A percentile compares a stretch with the other conserved stretches of the same genome.
Conservation (phyloP, 2,888 invertebrate genomes). For the Lymantria monacha region DNA sequence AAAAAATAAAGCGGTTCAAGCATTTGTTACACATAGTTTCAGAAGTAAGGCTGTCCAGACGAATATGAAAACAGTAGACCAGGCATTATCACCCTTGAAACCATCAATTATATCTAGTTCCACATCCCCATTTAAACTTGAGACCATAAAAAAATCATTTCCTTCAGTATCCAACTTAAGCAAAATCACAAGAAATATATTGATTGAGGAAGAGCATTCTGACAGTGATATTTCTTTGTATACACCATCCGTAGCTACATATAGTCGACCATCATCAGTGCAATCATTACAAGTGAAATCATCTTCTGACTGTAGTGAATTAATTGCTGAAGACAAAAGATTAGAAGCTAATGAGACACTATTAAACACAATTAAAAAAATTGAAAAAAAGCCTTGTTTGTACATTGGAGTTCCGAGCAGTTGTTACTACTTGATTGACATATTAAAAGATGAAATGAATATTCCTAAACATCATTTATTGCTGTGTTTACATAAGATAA, state of each 20-base stretch:
- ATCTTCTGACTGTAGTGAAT: too few relatives aligned
- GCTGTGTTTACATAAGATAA: conserved; percentile 14
- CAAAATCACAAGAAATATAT: conserved; percentile 1
- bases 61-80: not conserved
- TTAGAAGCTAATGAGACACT: too few relatives aligned
- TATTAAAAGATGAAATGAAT: conserved; percentile 4
- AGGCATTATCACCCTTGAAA: conserved; percentile 2
- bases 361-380: conserved; percentile 11
- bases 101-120: conserved; percentile 16
- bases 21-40: too few relatives aligned
- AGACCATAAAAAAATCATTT: conserved; percentile 42
- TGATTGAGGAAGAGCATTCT: conserved; percentile 4
- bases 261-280: too few relatives aligned
- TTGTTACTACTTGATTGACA: conserved; percentile 8
- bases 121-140: conserved; percentile 14
- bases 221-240: too few relatives aligned
- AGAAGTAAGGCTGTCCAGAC: too few relatives aligned
- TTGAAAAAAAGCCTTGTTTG: conserved; percentile 12
- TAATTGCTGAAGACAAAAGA: too few relatives aligned
- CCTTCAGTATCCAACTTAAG: conserved; percentile 22
- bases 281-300: too few relatives aligned
- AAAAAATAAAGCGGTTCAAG: too few relatives aligned
- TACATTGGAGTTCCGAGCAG: conserved; percentile 16
- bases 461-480: conserved; percentile 3
- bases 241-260: too few relatives aligned